phyloP scores from a whole-genome alignment of 2,888 invertebrate species.

The Eledone cirrhosa region DNA sequence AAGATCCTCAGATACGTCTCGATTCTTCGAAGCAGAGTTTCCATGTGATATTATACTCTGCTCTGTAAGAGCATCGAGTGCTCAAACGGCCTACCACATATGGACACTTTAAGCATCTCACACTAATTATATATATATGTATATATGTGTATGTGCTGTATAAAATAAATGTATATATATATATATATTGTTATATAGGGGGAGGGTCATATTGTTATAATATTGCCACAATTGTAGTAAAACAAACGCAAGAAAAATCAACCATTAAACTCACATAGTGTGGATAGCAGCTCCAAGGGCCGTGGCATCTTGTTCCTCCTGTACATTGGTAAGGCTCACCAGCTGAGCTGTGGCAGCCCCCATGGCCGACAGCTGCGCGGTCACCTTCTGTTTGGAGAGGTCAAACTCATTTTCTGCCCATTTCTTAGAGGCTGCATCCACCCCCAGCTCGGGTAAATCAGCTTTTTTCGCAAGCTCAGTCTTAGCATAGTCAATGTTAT shows the following conservation, averaged over 20 bases:
- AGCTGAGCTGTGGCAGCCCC: constrained; percentile 99
- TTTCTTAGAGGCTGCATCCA: constrained; percentile 77
- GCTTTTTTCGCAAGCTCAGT: constrained; percentile 75
- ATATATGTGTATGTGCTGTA: too few relatives aligned
- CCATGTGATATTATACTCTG: too few relatives aligned
- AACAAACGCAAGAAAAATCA: background rate
- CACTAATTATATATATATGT: too few relatives aligned
- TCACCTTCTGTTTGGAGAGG: constrained; percentile 94
- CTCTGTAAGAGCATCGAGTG: too few relatives aligned
- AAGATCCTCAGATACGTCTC: too few relatives aligned
- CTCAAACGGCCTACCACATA: too few relatives aligned
- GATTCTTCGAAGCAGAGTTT: too few relatives aligned
- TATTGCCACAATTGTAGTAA: too few relatives aligned
- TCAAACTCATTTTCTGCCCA: constrained; percentile 95
- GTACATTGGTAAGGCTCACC: constrained; percentile 85
- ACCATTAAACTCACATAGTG: constrained; percentile 75
- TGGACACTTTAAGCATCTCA: too few relatives aligned
- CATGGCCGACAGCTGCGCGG: constrained; percentile 98
- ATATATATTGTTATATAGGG: too few relatives aligned
- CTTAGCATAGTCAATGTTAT: constrained; percentile 87
- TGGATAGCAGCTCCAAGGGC: constrained; percentile 97
- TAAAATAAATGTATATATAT: too few relatives aligned
- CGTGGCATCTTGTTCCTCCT: constrained; percentile 86
- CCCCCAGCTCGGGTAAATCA: constrained; percentile 71
- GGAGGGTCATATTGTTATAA: too few relatives aligned